phyloP scores from a whole-genome alignment of 2,888 invertebrate species.

The Cyrtodaria siliqua region DNA sequence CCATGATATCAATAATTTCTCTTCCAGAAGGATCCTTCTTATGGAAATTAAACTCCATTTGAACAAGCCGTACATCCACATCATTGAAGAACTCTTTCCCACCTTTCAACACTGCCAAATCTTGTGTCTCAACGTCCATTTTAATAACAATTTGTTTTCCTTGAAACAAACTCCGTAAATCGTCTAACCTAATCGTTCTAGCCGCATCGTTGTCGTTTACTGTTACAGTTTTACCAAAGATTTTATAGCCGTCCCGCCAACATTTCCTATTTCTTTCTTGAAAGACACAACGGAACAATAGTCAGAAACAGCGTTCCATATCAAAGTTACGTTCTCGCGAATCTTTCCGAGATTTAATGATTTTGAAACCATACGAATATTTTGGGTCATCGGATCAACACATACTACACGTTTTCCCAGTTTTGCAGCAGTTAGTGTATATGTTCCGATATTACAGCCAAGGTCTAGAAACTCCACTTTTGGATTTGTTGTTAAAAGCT shows the following conservation, averaged over 20 bases:
- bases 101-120: conserved; percentile 66
- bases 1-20: conserved; percentile 61
- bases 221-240: no score
- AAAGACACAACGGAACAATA: neutral
- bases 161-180: conserved; percentile 61
- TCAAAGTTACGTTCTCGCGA: neutral
- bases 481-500: no score
- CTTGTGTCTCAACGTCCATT: conserved; percentile 77
- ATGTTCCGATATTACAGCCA: conserved; percentile 10
- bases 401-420: neutral
- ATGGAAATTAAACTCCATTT: conserved; percentile 77
- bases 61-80: conserved; percentile 67
- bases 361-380: conserved; percentile 5
- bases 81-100: conserved; percentile 64
- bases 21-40: conserved; percentile 46
- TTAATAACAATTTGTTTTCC: conserved; percentile 69
- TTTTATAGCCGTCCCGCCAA: no score
- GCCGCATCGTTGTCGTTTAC: no score
- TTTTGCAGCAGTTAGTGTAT: conserved; percentile 1
- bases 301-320: conserved; percentile 20
- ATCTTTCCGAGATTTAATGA: conserved; percentile 1
- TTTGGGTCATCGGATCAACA: conserved; percentile 7
- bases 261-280: no score
- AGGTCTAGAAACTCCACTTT: no score
- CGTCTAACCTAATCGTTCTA: conserved; percentile 66